Percentiles rank a stretch among this genome's conserved stretches.
Evolutionary conservation across 2,888 invertebrate genomes (phyloP).

Genomic region (Dastarcus helophoroides): DNA sequence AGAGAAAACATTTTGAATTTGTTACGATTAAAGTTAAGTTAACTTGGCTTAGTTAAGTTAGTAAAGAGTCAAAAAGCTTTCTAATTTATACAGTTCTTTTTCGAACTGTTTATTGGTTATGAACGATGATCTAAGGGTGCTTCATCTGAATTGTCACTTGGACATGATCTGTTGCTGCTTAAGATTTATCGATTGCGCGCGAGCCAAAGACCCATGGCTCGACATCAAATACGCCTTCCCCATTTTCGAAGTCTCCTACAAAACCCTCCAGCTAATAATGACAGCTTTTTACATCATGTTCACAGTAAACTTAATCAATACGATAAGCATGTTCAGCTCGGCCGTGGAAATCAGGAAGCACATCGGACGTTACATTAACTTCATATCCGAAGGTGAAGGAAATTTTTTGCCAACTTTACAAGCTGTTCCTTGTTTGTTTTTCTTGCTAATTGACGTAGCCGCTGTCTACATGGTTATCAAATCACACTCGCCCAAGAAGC

Average conservation of each 20-base stretch:
- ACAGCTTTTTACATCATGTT: constrained; percentile 15
- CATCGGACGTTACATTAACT: constrained; percentile 31
- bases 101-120: too few species aligned
- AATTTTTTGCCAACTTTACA: constrained; percentile 23
- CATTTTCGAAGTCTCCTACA: constrained; percentile 20
- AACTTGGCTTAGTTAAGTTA: too few species aligned
- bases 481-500: constrained; percentile 18
- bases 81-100: too few species aligned
- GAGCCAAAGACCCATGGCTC: constrained; percentile 8
- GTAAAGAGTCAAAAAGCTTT: too few species aligned
- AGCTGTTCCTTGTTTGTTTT: constrained; percentile 22
- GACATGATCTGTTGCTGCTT: too few species aligned
- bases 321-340: constrained; percentile 21
- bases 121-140: too few species aligned
- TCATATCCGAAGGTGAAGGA: constrained; percentile 30
- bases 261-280: constrained; percentile 22
- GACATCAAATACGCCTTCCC: constrained; percentile 24
- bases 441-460: constrained; percentile 21
- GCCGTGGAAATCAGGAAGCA: constrained; percentile 23
- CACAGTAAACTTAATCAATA: constrained; percentile 20
- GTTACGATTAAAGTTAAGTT: too few species aligned
- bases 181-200: too few species aligned
- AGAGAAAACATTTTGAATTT: too few species aligned
- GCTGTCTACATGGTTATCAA: constrained; percentile 21
- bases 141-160: too few species aligned